Evolutionary conservation across 2,797 vertebrate species (phyloP).

Genomic region (Sylvilagus floridanus): DNA sequence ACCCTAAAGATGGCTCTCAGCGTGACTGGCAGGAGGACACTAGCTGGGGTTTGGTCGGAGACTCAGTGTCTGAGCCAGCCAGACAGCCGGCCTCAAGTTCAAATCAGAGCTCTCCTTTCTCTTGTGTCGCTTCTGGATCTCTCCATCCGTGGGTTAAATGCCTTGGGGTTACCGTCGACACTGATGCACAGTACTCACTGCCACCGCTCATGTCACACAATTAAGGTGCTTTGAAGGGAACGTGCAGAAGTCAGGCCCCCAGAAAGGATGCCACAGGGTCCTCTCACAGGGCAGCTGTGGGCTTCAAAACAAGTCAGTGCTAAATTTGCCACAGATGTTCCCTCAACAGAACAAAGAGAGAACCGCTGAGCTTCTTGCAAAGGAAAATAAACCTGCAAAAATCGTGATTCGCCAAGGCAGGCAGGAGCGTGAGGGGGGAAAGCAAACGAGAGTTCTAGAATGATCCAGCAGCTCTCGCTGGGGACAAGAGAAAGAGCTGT

Average conservation of each 20-base stretch:
- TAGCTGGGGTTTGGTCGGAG: slow-evolving; percentile 65
- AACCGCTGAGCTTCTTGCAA: slow-evolving; percentile 55
- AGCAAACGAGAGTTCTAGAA: slow-evolving; percentile 19
- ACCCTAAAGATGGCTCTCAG: slow-evolving; percentile 53
- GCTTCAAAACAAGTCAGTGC: slow-evolving; percentile 76
- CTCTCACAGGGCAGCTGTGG: slow-evolving; percentile 78
- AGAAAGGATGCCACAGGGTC: slow-evolving; percentile 66
- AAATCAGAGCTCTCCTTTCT: slow-evolving; percentile 35
- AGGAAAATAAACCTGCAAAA: slow-evolving; percentile 62
- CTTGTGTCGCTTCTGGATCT: slow-evolving; percentile 37
- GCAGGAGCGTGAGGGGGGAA: slow-evolving; percentile 29
- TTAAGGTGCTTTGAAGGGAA: slow-evolving; percentile 57
- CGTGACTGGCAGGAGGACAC: slow-evolving; percentile 52
- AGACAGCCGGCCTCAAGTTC: slow-evolving; percentile 58
- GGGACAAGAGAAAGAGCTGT: background rate
- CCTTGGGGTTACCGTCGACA: slow-evolving; percentile 54
- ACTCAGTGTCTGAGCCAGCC: background rate
- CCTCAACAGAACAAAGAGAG: slow-evolving; percentile 68
- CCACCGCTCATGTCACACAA: background rate
- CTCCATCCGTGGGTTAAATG: slow-evolving; percentile 72
- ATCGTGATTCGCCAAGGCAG: slow-evolving; percentile 33
- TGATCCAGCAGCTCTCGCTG: background rate
- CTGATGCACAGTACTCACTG: background rate
- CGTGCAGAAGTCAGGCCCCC: slow-evolving; percentile 59
- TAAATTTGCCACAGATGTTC: slow-evolving; percentile 81